Evolutionary conservation across 2,888 invertebrate species (phyloP).

Genomic region (Girardia tigrina): DNA sequence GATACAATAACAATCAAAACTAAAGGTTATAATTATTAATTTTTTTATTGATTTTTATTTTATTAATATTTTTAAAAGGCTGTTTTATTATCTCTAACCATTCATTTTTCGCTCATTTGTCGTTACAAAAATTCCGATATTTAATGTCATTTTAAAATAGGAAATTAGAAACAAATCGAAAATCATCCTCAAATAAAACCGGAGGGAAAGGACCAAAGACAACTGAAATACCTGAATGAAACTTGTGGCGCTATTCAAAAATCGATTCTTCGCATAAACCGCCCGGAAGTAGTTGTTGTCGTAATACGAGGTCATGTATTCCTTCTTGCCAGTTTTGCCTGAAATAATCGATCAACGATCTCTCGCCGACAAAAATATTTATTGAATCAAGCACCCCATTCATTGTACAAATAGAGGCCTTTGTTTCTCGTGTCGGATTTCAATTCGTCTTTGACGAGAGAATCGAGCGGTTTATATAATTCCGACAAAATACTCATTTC

Average conservation of each 20-base stretch:
- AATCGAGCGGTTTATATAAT: neutral
- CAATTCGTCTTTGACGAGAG: neutral
- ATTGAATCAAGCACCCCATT: neutral
- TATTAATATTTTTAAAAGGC: too few species aligned
- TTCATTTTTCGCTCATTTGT: too few species aligned
- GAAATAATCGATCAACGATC: too few species aligned
- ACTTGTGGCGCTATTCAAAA: conserved; percentile 25
- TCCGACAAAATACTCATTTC: neutral
- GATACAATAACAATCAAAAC: too few species aligned
- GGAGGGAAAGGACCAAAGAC: too few species aligned
- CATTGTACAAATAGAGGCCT: conserved; percentile 9
- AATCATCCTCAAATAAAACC: too few species aligned
- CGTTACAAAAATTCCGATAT: too few species aligned
- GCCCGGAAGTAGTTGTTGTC: neutral
- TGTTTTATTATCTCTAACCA: too few species aligned
- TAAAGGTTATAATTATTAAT: too few species aligned
- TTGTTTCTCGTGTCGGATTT: neutral
- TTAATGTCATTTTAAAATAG: too few species aligned
- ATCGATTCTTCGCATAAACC: conserved; percentile 26
- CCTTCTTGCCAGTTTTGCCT: conserved; percentile 9
- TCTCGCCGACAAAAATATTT: neutral
- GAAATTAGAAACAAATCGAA: too few species aligned
- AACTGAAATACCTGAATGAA: conserved; percentile 23
- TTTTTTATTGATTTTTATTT: too few species aligned
- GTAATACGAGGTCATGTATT: neutral